Base-by-base conservation (phyloP, 2,797 vertebrate genomes). In the Aeoliscus strigatus region DNA sequence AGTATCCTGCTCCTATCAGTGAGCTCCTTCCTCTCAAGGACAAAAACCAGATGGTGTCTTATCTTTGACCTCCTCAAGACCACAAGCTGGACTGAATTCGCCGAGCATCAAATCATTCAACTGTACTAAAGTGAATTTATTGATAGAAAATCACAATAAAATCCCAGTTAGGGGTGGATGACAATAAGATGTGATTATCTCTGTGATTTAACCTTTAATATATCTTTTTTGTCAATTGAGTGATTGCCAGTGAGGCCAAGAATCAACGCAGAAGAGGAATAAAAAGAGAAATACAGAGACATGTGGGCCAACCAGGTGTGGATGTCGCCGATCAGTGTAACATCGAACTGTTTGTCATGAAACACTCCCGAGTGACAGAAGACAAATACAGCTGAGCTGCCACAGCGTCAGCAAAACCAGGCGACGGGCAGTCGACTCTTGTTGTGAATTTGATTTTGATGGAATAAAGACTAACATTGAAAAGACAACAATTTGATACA, bases 41-140 rank as follows among this genome's bases (percentile, higher is more conserved):
- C 65, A 42, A 28, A 66, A 45, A 59, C 39, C 70, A 77, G 67
- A 70, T 70, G 51, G 38, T n/a, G 17, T 72, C 62, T 73, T 75
- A 79, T 79, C 65, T 65, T 34, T 76, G 51, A 79, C 68, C 51
- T 61, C 66, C 53, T 67, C 52, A 53, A 41, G 63, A 17, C 26
- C 29, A 50, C 25, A 49, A 23, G 49, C 28, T 48, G 14, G 16
- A 31, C 9, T 14, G 26, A 52, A 48, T 43, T 55, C 1, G 5
- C 28, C 23, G 3, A 48, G 14, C 8, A 23, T 41, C 9, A 25
- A 44, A 21, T 65, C 35, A 53, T 27, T 3, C n/a, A 30, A 18
- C 21, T 31, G 14, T 6, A 26, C 27, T 5, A n/a, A n/a, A n/a
- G n/a, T n/a, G n/a, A n/a, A n/a, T 9, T 16, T 9, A 5, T 28